Base-by-base conservation (phyloP, 64 coral and sea anemone species). In the Pocillopora verrucosa region DNA sequence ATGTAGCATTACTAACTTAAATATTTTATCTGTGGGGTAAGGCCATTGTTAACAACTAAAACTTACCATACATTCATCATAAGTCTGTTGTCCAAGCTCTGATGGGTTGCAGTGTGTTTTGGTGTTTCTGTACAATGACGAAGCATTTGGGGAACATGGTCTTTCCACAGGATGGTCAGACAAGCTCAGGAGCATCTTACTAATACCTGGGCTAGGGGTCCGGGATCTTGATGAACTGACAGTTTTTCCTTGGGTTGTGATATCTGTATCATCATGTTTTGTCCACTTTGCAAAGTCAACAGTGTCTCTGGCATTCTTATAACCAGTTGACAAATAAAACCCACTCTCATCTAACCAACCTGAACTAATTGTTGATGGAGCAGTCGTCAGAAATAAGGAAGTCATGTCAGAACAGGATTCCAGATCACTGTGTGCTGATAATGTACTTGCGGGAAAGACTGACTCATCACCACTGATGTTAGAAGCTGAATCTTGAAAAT, bases 41-140 rank as follows among this genome's bases (percentile, higher is more conserved):
- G 41, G 3, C 41, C 41, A 51, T 4, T 51, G 41, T 51, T 51
- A 7, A 51, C 3, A 51, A 0, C 1, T 37, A 45, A 37, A 11
- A 88, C 86, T 76, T 34, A 88, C 86, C 86, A 88, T 88, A 45
- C 86, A 76, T 51, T 88, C 86, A 62, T 88, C 72, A 38, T 88
- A 65, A 13, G 86, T 79, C 26, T 72, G 83, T 20, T 92, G 83
- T 80, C 90, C 90, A 19, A 82, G 86, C 11, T 65, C 82, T 11
- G 90, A 92, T 38, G 90, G 90, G 63, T 92, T 92, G 60, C 86
- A 92, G 76, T 92, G 83, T 77, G 72, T 78, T 24, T 34, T 60
- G 19, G 72, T 79, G 75, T 72, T 87, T 34, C n/a, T 79, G 62
- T 92, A 92, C 26, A 92, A 62, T 11, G 90, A 65, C 12, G 82